Base-by-base conservation (phyloP, 2,113 vertebrate genomes). In the Sphaerodactylus townsendi region DNA sequence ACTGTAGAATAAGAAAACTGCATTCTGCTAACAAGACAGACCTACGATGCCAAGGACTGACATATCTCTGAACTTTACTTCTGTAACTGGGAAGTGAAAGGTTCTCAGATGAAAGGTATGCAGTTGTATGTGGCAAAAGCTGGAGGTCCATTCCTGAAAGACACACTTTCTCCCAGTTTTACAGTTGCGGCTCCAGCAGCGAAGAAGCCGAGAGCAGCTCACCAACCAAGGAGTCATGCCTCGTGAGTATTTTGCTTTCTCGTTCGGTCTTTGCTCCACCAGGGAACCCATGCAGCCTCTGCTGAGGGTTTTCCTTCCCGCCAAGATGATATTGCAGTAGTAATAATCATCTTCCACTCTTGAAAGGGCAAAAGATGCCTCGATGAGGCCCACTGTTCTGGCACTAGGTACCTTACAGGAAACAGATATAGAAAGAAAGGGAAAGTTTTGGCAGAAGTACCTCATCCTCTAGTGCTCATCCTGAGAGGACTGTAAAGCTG, bases 111-210 rank as follows among this genome's bases (percentile, higher is more conserved):
- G 23, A 83, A 83, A 75, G 53, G 23, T 71, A 62, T 70, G 68
- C 3, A 8, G 83, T 79, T 78, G 59, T 77, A 70, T 77, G 74
- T 81, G 66, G 1, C 30, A 56, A 72, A 3, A 62, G 25, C n/a
- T 74, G n/a, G 23, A 79, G 39, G 77, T 39, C 79, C 70, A 53
- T 65, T 82, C 73, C 90, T 95, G 89, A 94, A 82, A 85, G 66
- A 0, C 69, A 79, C 30, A 92, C 83, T 95, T 83, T 93, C 89
- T 95, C 88, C 46, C 95, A 99, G 98, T 99, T 95, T 97, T 99
- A 90, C 99, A 99, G 98, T 96, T 99, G 92, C 98, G 98, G 93
- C 98, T 99, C 94, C 98, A 99, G 95, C 98, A 99, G 96, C 97
- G 98, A 93, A 97, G 98, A 95, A 98, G 97, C 87, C 96, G 98